Conservation (phyloP, 2,888 invertebrate genomes). For the Stenchaetothrips biformis region DNA sequence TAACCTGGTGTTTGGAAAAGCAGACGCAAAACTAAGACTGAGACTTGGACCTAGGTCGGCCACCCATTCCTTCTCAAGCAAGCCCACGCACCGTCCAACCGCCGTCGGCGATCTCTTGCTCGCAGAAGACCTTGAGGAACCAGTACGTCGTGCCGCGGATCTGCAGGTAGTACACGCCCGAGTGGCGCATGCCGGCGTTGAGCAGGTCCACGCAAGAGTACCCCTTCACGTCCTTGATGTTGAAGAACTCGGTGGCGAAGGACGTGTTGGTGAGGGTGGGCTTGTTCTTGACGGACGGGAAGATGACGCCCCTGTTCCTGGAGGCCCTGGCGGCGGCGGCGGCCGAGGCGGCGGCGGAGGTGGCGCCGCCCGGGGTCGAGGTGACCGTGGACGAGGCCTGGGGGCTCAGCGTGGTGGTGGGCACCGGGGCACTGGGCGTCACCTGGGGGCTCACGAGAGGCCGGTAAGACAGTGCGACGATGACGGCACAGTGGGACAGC, state of each 20-base stretch:
- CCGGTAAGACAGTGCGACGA: no score
- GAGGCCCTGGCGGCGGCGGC: constrained; percentile 43
- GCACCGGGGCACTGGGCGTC: background rate
- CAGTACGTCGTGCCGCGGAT: constrained; percentile 88
- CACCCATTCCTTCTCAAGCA: background rate
- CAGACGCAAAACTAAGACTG: background rate
- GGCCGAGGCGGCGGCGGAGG: constrained; percentile 40
- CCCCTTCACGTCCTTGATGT: constrained; percentile 79
- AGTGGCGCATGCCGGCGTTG: constrained; percentile 79
- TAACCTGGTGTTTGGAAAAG: constrained; percentile 57
- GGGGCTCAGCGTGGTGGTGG: constrained; percentile 44
- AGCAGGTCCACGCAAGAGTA: constrained; percentile 82
- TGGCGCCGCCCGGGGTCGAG: constrained; percentile 46
- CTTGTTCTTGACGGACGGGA: constrained; percentile 87
- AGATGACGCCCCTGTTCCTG: constrained; percentile 79
- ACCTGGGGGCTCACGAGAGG: background rate
- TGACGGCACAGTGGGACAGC: no score
- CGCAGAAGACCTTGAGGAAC: constrained; percentile 88
- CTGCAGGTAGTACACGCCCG: constrained; percentile 83
- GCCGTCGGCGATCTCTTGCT: constrained; percentile 82
- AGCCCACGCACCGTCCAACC: constrained; percentile 79
- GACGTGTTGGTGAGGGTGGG: constrained; percentile 79
- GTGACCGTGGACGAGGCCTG: constrained; percentile 42
- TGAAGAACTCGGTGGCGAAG: constrained; percentile 67
- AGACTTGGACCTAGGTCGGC: background rate